These are phyloP conservation scores for Diglossa cyanea DNA, from an alignment of 2,797 vertebrate genomes.

Conservation along the genomic window DNA sequence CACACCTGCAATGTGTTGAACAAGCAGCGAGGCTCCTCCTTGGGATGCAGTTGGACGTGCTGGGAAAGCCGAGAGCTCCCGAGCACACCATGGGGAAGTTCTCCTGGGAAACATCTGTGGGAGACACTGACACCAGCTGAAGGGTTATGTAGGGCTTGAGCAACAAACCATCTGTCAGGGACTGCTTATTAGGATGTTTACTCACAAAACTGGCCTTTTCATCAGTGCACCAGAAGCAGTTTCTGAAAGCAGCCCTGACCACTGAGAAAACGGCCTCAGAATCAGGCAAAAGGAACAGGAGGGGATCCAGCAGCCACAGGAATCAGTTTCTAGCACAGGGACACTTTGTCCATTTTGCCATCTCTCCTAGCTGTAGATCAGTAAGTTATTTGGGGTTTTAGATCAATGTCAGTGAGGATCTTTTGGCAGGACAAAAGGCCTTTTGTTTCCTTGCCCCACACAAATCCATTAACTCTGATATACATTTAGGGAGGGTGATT, in stretches of 20 bases:
- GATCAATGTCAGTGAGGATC: neutral
- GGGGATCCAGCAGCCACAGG: neutral
- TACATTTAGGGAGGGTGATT: neutral
- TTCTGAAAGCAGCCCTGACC: slow-evolving; percentile 7
- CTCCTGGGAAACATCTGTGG: slow-evolving; percentile 16
- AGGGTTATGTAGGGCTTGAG: neutral
- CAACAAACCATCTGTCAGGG: slow-evolving; percentile 36
- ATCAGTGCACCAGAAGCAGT: neutral
- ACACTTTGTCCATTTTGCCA: neutral
- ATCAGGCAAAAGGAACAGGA: neutral
- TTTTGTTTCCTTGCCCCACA: neutral
- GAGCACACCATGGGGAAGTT: rapidly evolving
- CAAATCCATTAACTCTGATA: neutral
- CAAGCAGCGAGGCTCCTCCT: neutral
- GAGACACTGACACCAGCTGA: neutral
- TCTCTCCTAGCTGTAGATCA: neutral
- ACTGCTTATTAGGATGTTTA: slow-evolving; percentile 42
- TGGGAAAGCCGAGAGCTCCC: neutral
- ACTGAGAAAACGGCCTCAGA: neutral
- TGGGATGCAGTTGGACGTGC: neutral
- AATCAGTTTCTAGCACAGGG: neutral
- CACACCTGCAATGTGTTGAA: rapidly evolving
- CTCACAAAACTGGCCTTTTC: slow-evolving; percentile 13
- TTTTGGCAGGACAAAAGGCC: neutral
- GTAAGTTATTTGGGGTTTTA: neutral